Base-by-base conservation (phyloP, 2,888 invertebrate species). In the Acleris holmiana region DNA sequence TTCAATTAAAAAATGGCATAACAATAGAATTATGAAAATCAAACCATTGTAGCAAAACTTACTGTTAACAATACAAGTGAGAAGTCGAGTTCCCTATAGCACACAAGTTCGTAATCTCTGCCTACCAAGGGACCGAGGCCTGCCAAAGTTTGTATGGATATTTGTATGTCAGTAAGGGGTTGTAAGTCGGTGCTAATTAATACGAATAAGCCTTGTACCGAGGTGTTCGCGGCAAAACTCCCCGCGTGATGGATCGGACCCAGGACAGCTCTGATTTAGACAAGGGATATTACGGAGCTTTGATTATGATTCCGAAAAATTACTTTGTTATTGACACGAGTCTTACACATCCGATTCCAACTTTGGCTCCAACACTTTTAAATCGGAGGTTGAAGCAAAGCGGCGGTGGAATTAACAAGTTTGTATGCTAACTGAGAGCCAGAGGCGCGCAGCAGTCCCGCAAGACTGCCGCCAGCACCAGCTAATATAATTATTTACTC, bases 151-250 rank as follows among this genome's bases (percentile, higher is more conserved):
- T 21, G 50, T 50, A 35, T 59, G 54, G 44, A 59, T 54, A 50
- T 60, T 65, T 65, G 65, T 60, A 65, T 59, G 53, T 65, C 59
- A 65, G 59, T 59, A 64, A 59, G 49, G 65, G 65, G 65, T 55
- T 55, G 60, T 65, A 65, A 65, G 59, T 65, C 65, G 35, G 64
- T 49, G 44, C 65, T 65, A 65, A 65, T 65, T 65, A 60, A 60
- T 65, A 65, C 65, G 59, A 65, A 65, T 65, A 65, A 65, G 65
- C 65, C 53, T 60, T 46, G 65, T 65, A 55, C 55, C 59, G 46
- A 48, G 54, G 46, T 60, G 59, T 60, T 65, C 40, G 29, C 58
- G 49, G 56, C 46, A 29, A 57, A 59, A 50, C 55, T 64, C 49
- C n/a, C 44, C 41, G 21, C 35, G 21, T 60, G 65, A 65, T 60